These are phyloP conservation scores for Chelon auratus DNA, from an alignment of 2,797 vertebrate genomes.

Conservation along the genomic window DNA sequence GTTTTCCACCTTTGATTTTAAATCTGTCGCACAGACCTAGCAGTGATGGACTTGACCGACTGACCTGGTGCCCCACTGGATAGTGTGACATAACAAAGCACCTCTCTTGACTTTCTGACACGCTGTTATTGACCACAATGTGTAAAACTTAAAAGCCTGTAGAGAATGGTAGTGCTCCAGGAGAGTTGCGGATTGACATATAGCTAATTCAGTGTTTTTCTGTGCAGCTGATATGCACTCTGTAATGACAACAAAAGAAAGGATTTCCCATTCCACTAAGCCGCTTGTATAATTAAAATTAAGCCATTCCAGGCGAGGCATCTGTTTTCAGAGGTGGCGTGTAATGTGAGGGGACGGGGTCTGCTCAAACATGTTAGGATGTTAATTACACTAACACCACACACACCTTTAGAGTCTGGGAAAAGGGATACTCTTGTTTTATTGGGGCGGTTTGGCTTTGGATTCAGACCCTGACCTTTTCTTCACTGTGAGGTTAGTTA, in stretches of 20 bases:
- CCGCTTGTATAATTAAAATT: conserved; percentile 36
- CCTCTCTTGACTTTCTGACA: conserved; percentile 32
- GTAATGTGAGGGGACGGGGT: conserved; percentile 68
- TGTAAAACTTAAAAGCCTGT: conserved; percentile 33
- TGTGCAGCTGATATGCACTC: conserved; percentile 4
- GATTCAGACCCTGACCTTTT: conserved; percentile 70
- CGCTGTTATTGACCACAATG: conserved; percentile 26
- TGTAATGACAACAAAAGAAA: conserved; percentile 18
- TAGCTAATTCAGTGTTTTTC: conserved; percentile 11
- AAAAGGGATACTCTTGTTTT: conserved; percentile 72
- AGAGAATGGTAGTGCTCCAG: conserved; percentile 23
- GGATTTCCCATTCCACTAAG: conserved; percentile 13
- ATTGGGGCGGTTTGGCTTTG: conserved; percentile 69
- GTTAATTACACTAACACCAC: conserved; percentile 71
- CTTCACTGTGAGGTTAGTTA: conserved; percentile 47
- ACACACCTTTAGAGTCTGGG: conserved; percentile 59
- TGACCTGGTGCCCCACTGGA: conserved; percentile 24
- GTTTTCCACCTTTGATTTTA: conserved; percentile 27
- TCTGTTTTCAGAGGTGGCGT: conserved; percentile 75
- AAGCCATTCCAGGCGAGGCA: conserved; percentile 69
- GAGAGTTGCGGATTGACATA: background rate
- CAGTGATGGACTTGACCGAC: conserved; percentile 5
- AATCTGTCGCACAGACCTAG: background rate
- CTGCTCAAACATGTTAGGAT: conserved; percentile 74
- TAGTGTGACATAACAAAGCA: conserved; percentile 13